Conservation (phyloP, 30 jellyfish, hydroid and myxozoan genomes). For the Pseudorhiza aurosa region DNA sequence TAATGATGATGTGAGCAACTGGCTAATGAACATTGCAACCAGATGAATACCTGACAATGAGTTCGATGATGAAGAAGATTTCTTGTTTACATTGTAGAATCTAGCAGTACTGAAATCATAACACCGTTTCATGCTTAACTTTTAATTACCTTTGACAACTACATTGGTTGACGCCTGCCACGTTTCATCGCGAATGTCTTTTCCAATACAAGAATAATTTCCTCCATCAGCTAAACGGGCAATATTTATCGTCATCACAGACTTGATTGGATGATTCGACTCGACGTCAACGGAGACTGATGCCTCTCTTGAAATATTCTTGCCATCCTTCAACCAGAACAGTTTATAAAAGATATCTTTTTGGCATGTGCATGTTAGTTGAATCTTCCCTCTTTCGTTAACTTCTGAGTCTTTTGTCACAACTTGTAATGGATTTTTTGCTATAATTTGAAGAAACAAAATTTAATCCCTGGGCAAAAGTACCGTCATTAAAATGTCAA, state of each 20-base stretch:
- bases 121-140: not conserved
- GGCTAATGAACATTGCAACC: too few relatives aligned
- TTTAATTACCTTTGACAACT: not conserved
- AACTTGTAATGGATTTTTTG: constrained; percentile 25
- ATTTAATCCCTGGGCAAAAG: too few relatives aligned
- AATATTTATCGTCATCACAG: constrained; percentile 18
- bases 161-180: not conserved
- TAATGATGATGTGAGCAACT: not conserved
- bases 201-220: constrained; percentile 73
- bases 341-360: constrained; percentile 58
- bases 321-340: constrained; percentile 74
- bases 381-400: constrained; percentile 44
- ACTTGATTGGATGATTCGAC: constrained; percentile 19
- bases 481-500: too few relatives aligned
- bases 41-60: too few relatives aligned
- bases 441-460: too few relatives aligned
- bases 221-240: constrained; percentile 75
- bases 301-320: not conserved
- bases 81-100: too few relatives aligned
- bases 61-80: too few relatives aligned
- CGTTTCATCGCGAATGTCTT: constrained; percentile 46
- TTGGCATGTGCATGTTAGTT: constrained; percentile 59
- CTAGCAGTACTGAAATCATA: too few relatives aligned
- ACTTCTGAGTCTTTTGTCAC: not conserved
- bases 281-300: constrained; percentile 2